Conservation (phyloP, 1,140 invertebrate species). For the Drosophila tristis region DNA sequence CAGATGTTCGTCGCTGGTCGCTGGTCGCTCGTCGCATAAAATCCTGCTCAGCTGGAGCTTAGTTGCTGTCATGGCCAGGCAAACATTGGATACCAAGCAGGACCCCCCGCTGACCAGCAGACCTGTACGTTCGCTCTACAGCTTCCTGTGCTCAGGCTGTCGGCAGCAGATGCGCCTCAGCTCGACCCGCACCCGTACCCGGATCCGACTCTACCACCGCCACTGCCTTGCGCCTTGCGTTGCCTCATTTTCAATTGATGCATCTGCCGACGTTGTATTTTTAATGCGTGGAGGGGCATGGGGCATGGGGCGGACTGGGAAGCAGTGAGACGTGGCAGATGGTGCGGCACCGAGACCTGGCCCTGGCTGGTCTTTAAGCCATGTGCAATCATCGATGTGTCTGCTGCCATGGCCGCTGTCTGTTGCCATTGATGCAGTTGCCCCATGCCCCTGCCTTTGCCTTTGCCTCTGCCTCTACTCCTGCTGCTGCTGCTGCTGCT, state of each 20-base stretch:
- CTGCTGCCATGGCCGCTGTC: conserved; percentile 52
- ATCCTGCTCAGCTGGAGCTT: conserved; percentile 31
- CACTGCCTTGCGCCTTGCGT: not conserved
- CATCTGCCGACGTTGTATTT: conserved; percentile 49
- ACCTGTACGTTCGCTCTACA: conserved; percentile 7
- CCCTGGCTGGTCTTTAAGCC: conserved; percentile 56
- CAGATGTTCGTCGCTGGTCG: conserved; percentile 12
- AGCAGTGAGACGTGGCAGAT: not conserved
- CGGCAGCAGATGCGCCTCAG: conserved; percentile 30
- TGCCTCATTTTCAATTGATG: conserved; percentile 77
- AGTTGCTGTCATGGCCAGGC: conserved; percentile 31
- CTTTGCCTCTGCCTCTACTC: conserved; percentile 10
- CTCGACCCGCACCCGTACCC: too few species aligned
- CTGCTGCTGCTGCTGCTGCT: not conserved
- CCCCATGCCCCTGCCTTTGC: conserved; percentile 27
- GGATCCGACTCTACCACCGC: conserved; percentile 6
- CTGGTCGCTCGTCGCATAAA: not conserved
- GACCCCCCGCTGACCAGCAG: conserved; percentile 1
- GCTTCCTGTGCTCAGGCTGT: conserved; percentile 34
- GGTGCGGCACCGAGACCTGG: conserved; percentile 20
- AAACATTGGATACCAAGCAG: conserved; percentile 22
- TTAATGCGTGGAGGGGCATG: conserved; percentile 37
- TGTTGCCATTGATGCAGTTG: conserved; percentile 30
- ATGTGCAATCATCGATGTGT: conserved; percentile 76
- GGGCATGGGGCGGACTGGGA: not conserved